These are phyloP conservation scores for Conomelus anceps DNA, from an alignment of 2,888 invertebrate species.

Conservation along the genomic window DNA sequence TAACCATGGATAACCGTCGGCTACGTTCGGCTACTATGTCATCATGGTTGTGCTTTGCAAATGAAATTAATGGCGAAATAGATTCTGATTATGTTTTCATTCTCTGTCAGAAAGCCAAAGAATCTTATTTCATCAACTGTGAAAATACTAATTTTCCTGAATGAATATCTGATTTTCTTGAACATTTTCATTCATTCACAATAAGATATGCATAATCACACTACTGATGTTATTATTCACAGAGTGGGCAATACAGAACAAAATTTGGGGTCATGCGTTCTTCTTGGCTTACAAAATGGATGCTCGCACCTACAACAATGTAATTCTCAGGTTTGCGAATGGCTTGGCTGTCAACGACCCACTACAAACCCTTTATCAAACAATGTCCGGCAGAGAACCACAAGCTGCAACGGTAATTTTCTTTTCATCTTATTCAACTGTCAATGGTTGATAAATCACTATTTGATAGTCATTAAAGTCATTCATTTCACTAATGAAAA, in stretches of 20 bases:
- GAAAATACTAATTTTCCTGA: no score
- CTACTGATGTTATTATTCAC: constrained; percentile 35
- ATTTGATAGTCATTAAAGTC: neutral
- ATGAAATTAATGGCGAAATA: no score
- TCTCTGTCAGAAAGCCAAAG: no score
- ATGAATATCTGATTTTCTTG: no score
- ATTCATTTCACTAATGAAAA: no score
- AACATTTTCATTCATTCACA: no score
- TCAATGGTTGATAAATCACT: neutral
- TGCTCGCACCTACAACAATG: constrained; percentile 74
- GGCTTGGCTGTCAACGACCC: constrained; percentile 79
- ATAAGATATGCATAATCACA: neutral
- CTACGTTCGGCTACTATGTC: no score
- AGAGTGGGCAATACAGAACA: constrained; percentile 86
- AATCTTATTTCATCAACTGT: no score
- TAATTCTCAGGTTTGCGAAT: constrained; percentile 82
- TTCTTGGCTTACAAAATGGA: constrained; percentile 83
- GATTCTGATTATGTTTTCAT: no score
- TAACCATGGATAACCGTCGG: no score
- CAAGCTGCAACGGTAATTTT: constrained; percentile 62
- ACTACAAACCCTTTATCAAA: constrained; percentile 86
- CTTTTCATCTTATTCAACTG: neutral
- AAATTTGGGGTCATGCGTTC: constrained; percentile 91
- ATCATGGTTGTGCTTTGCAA: no score
- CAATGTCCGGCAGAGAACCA: constrained; percentile 75